Conservation (phyloP, 2,888 invertebrate species). For the Taphrorychus bicolor region DNA sequence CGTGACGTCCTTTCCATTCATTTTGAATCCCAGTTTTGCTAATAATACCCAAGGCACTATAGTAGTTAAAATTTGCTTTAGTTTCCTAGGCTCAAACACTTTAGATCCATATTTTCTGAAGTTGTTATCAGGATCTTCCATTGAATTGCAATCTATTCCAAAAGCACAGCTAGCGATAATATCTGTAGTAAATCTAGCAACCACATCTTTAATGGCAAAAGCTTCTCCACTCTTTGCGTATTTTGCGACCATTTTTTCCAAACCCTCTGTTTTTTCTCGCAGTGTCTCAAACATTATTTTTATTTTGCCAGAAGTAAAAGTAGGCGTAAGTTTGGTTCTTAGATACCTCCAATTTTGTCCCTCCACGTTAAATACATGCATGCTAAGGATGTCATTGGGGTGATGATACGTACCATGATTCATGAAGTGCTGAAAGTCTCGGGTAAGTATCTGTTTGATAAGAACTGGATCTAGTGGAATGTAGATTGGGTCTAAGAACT, state of each 20-base stretch:
- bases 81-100: neutral
- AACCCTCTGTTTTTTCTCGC: slow-evolving; percentile 40
- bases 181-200: slow-evolving; percentile 65
- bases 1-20: neutral
- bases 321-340: slow-evolving; percentile 55
- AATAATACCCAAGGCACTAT: neutral
- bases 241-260: slow-evolving; percentile 37
- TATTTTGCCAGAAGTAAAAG: slow-evolving; percentile 28
- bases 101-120: slow-evolving; percentile 50
- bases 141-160: slow-evolving; percentile 65
- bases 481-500: slow-evolving; percentile 2
- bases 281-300: slow-evolving; percentile 37
- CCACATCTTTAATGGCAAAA: slow-evolving; percentile 57
- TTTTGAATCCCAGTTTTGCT: neutral
- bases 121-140: slow-evolving; percentile 62
- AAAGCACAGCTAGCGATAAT: slow-evolving; percentile 66
- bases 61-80: neutral
- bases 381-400: slow-evolving; percentile 51
- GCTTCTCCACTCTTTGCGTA: slow-evolving; percentile 29
- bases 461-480: slow-evolving; percentile 24
- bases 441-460: slow-evolving; percentile 30
- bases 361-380: slow-evolving; percentile 48
- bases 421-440: slow-evolving; percentile 24
- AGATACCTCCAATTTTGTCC: slow-evolving; percentile 58
- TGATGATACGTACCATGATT: slow-evolving; percentile 37